A percentile compares a stretch with the other conserved stretches of the same genome.
Evolutionary conservation across 2,797 vertebrate species (phyloP).

Genomic region (Myripristis murdjan): DNA sequence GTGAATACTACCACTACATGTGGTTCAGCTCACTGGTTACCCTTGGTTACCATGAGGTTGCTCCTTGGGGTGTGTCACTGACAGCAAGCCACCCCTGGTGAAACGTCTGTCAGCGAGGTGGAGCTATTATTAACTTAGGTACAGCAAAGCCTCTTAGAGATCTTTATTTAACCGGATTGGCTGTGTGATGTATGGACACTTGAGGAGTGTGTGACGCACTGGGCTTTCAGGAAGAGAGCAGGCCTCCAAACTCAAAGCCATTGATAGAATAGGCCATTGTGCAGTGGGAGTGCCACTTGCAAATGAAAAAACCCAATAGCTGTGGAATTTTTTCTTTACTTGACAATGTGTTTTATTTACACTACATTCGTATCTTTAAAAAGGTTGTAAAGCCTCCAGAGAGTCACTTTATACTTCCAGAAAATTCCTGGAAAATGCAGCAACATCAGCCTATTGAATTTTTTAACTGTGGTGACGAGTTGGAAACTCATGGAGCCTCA

Average conservation of each 20-base stretch:
- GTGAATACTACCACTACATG: slow-evolving; percentile 53
- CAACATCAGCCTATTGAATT: too few relatives aligned
- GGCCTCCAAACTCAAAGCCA: slow-evolving; percentile 54
- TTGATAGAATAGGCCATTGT: slow-evolving; percentile 45
- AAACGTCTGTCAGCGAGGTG: slow-evolving; percentile 64
- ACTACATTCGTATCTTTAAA: background rate
- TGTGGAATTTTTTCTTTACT: background rate
- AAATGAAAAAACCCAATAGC: too few relatives aligned
- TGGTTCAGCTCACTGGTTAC: slow-evolving; percentile 41
- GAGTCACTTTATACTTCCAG: too few relatives aligned
- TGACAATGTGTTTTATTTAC: too few relatives aligned
- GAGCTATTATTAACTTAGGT: slow-evolving; percentile 87
- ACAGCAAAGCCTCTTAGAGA: slow-evolving; percentile 89
- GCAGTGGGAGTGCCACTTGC: background rate
- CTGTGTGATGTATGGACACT: slow-evolving; percentile 82
- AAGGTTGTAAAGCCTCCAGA: too few relatives aligned
- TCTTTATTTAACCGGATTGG: slow-evolving; percentile 88
- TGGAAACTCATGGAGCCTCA: background rate
- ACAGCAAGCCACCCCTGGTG: slow-evolving; percentile 61
- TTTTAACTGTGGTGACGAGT: too few relatives aligned
- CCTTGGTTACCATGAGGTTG: slow-evolving; percentile 50
- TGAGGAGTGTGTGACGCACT: slow-evolving; percentile 73
- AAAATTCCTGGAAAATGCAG: too few relatives aligned
- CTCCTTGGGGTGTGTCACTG: slow-evolving; percentile 69
- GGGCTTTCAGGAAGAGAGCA: slow-evolving; percentile 63